Percentiles rank a stretch among this genome's conserved stretches.
Evolutionary conservation across 1,140 invertebrate species (phyloP).

Genomic region (Papilio polyxenes): DNA sequence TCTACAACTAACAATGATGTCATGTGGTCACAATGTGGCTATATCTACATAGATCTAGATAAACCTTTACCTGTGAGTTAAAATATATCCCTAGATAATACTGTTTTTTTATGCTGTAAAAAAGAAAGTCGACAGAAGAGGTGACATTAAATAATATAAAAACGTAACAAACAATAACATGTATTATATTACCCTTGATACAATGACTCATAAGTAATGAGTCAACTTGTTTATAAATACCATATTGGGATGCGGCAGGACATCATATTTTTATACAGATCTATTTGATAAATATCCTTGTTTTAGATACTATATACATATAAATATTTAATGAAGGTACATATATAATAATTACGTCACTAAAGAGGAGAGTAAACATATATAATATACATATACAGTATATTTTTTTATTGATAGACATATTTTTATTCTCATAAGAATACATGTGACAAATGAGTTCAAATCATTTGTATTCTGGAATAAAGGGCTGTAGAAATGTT

Average conservation of each 20-base stretch:
- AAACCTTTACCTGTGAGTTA: background rate
- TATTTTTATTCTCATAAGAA: no score
- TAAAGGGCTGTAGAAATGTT: background rate
- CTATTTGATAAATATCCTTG: no score
- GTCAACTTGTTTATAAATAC: slow-evolving; percentile 41
- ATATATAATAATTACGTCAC: no score
- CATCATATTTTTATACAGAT: no score
- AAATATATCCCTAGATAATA: background rate
- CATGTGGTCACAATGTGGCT: background rate
- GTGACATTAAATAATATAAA: no score
- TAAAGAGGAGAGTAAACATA: no score
- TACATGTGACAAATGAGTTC: no score
- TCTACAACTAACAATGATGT: background rate
- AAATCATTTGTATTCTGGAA: background rate
- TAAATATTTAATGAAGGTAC: no score
- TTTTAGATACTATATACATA: no score
- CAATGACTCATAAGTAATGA: slow-evolving; percentile 50
- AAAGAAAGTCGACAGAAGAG: background rate
- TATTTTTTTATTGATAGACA: no score
- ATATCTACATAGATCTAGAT: background rate
- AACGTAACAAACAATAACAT: slow-evolving; percentile 34
- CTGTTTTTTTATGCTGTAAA: no score
- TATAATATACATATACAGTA: no score
- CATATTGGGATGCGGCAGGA: slow-evolving; percentile 38
- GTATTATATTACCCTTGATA: slow-evolving; percentile 43